phyloP scores from a whole-genome alignment of 2,797 vertebrate species.

The Falco berigora region DNA sequence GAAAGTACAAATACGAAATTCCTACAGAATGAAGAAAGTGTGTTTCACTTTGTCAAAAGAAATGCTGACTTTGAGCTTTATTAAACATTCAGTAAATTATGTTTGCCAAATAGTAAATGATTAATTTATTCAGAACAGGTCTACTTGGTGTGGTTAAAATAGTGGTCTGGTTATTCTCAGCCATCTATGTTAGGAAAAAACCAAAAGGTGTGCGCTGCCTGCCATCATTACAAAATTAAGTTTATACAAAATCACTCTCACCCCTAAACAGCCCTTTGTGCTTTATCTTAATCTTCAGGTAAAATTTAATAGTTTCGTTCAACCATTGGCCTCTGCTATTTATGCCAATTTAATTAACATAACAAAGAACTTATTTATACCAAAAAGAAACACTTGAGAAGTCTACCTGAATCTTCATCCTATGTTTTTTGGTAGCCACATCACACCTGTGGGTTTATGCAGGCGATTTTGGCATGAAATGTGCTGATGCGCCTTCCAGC shows the following conservation, averaged over 20 bases:
- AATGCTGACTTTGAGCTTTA: not conserved
- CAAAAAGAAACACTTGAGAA: not conserved
- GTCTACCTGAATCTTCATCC: not conserved
- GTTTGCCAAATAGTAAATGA: conserved; percentile 6
- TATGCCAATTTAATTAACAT: not conserved
- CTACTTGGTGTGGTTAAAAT: not conserved
- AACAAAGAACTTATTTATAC: not conserved
- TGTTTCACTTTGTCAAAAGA: not conserved
- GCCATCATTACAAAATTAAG: not conserved
- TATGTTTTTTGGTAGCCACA: not conserved
- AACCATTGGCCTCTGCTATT: not conserved
- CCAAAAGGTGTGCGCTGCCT: not conserved
- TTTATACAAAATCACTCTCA: not conserved
- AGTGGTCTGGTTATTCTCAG: not conserved
- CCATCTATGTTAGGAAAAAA: not conserved
- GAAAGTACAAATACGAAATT: not conserved
- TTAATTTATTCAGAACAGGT: not conserved
- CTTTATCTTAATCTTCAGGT: not conserved
- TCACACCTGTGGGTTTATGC: not conserved
- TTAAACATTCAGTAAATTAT: not conserved
- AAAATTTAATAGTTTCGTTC: not conserved
- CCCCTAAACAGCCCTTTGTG: not conserved
- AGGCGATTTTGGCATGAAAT: not conserved
- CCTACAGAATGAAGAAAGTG: not conserved
- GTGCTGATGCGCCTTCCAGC: not conserved